Evolutionary conservation across 2,797 vertebrate genomes (phyloP).

Genomic region (Danio kyathit): DNA sequence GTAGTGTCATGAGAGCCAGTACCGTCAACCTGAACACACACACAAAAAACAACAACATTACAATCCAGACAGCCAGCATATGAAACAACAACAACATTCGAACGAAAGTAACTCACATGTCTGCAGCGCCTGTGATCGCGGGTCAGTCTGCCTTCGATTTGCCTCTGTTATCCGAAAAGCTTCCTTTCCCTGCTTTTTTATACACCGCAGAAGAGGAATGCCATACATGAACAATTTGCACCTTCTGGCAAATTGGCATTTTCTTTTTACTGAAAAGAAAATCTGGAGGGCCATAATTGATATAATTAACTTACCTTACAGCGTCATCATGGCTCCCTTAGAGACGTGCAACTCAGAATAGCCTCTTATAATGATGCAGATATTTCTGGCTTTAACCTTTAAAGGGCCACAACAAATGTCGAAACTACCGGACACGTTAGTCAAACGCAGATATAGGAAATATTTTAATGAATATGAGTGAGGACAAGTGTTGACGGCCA

Average conservation of each 20-base stretch:
- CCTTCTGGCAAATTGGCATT: conserved; percentile 44
- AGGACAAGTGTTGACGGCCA: not conserved
- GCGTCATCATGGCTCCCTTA: conserved; percentile 20
- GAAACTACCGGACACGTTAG: not conserved
- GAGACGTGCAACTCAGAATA: conserved; percentile 31
- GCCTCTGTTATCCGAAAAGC: not conserved
- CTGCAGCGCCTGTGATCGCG: conserved; percentile 14
- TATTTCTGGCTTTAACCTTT: conserved; percentile 48
- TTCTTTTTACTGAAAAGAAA: conserved; percentile 38
- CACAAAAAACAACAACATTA: not conserved
- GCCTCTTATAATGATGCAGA: conserved; percentile 27
- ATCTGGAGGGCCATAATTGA: conserved; percentile 47
- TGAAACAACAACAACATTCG: not conserved
- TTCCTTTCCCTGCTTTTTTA: conserved; percentile 43
- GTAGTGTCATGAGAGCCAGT: conserved; percentile 50
- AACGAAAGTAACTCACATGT: conserved; percentile 45
- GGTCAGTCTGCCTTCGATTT: not conserved
- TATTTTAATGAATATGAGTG: conserved; percentile 15
- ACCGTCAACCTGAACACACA: conserved; percentile 50
- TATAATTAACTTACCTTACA: conserved; percentile 30
- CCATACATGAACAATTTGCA: conserved; percentile 30
- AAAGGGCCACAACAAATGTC: conserved; percentile 21
- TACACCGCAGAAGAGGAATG: conserved; percentile 24
- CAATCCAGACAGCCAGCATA: not conserved
- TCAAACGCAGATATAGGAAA: conserved; percentile 12